Evolutionary conservation across 2,797 vertebrate species (phyloP).

Genomic region (Chloroceryle inda): DNA sequence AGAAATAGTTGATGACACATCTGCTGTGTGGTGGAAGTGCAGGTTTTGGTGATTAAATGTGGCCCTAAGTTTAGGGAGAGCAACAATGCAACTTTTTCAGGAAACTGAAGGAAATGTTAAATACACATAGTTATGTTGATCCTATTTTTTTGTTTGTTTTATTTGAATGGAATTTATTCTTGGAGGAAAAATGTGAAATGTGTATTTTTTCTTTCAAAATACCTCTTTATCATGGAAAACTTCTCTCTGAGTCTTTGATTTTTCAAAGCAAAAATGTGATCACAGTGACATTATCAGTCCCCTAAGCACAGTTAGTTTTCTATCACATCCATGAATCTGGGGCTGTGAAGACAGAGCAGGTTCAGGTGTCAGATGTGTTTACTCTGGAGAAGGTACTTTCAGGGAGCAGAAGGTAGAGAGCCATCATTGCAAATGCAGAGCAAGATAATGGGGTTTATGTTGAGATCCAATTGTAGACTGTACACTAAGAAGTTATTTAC

Average conservation of each 20-base stretch:
- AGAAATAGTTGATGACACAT: slow-evolving; percentile 85
- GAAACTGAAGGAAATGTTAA: neutral
- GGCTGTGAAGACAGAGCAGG: neutral
- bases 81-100: slow-evolving; percentile 24
- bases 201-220: neutral
- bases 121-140: neutral
- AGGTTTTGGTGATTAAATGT: slow-evolving; percentile 73
- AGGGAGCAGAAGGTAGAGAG: neutral
- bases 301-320: neutral
- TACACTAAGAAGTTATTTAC: neutral
- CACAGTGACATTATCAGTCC: rapidly evolving
- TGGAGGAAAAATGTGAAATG: neutral
- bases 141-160: neutral
- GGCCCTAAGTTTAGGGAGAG: slow-evolving; percentile 68
- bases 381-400: neutral
- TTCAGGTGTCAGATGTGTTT: neutral
- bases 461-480: neutral
- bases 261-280: neutral
- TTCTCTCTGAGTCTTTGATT: neutral
- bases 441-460: neutral
- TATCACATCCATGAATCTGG: neutral
- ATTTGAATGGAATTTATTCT: neutral
- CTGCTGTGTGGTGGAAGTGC: slow-evolving; percentile 77
- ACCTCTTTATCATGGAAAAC: neutral
- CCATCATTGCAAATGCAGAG: neutral